phyloP scores from a whole-genome alignment of 2,888 invertebrate genomes.

The Hedychridium roseum region DNA sequence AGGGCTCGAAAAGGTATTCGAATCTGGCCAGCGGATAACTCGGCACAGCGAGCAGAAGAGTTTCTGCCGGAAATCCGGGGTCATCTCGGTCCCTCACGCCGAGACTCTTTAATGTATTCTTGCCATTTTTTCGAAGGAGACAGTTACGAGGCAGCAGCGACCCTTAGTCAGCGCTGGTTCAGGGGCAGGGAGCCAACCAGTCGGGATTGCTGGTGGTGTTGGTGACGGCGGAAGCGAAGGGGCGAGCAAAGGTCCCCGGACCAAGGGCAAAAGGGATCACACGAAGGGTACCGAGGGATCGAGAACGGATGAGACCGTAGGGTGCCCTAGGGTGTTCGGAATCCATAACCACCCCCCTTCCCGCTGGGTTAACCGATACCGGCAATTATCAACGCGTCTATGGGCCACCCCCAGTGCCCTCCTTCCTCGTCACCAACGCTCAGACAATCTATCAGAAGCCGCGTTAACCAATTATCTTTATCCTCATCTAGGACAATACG shows the following conservation, averaged over 20 bases:
- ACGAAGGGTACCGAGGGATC: conserved; percentile 35
- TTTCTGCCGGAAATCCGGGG: conserved; percentile 23
- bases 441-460: neutral
- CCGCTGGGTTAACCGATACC: conserved; percentile 63
- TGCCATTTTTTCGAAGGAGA: conserved; percentile 40
- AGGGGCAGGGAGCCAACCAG: conserved; percentile 39
- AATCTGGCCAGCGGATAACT: no score
- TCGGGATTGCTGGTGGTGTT: conserved; percentile 28
- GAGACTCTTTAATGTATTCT: conserved; percentile 40
- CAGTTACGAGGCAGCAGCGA: conserved; percentile 38
- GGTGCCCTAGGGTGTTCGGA: conserved; percentile 34
- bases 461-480: no score
- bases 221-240: conserved; percentile 55
- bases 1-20: no score
- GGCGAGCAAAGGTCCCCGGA: conserved; percentile 57
- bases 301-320: conserved; percentile 27
- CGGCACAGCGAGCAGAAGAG: conserved; percentile 16
- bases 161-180: conserved; percentile 43
- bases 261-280: conserved; percentile 52
- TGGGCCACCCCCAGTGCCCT: conserved; percentile 41
- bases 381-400: conserved; percentile 64
- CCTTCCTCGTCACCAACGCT: conserved; percentile 14
- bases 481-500: no score
- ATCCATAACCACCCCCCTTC: conserved; percentile 43
- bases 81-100: conserved; percentile 10